These are phyloP conservation scores for Caenorhabditis auriculariae DNA, from an alignment of 2,888 invertebrate species.

Conservation along the genomic window DNA sequence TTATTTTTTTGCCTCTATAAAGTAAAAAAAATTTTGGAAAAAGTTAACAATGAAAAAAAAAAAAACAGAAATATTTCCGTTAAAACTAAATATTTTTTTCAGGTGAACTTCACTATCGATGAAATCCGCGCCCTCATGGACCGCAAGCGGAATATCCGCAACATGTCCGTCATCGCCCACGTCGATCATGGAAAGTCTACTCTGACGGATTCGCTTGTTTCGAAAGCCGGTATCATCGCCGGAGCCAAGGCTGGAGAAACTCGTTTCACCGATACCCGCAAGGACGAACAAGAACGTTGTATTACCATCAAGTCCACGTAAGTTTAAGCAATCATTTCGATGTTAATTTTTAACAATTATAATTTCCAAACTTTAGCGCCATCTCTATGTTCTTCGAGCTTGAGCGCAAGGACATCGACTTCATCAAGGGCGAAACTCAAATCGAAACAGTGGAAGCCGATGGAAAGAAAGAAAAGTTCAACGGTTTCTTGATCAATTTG, in stretches of 20 bases:
- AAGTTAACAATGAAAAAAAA: not conserved
- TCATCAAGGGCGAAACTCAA: constrained; percentile 74
- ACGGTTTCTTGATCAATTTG: constrained; percentile 97
- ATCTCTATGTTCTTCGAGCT: constrained; percentile 99
- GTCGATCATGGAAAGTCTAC: constrained; percentile 96
- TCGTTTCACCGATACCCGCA: constrained; percentile 97
- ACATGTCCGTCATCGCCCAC: constrained; percentile 99
- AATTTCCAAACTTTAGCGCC: constrained; percentile 73
- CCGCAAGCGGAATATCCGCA: constrained; percentile 98
- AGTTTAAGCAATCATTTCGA: constrained; percentile 66
- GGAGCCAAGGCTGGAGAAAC: constrained; percentile 98
- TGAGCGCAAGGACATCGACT: constrained; percentile 86
- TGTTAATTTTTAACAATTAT: not conserved
- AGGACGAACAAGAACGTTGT: constrained; percentile 99
- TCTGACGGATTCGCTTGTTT: constrained; percentile 96
- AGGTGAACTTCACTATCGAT: constrained; percentile 99
- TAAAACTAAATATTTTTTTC: too few species aligned
- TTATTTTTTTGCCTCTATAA: not conserved
- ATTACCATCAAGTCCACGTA: constrained; percentile 99
- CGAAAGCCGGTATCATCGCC: constrained; percentile 99
- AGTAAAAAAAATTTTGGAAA: not conserved
- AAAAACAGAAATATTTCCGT: not conserved
- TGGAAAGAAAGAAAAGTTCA: constrained; percentile 77
- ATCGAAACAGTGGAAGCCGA: constrained; percentile 42
- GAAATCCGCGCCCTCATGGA: constrained; percentile 99